phyloP scores from a whole-genome alignment of 2,888 invertebrate genomes.

The Watsonalla binaria region DNA sequence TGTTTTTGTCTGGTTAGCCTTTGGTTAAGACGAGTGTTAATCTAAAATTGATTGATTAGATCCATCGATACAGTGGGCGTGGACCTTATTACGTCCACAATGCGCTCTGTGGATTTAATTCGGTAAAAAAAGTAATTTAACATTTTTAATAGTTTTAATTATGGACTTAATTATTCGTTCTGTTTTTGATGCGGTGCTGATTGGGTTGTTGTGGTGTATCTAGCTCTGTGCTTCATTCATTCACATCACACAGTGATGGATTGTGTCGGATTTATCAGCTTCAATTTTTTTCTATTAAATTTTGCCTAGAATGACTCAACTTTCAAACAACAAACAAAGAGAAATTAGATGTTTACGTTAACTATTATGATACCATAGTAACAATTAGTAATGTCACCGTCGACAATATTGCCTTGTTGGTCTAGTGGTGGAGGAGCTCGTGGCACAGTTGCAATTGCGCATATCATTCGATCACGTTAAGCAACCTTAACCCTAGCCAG shows the following conservation, averaged over 20 bases:
- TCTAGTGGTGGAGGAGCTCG: too few relatives aligned
- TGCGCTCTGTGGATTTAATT: slow-evolving; percentile 45
- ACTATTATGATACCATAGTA: too few relatives aligned
- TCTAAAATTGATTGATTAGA: slow-evolving; percentile 74
- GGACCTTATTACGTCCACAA: slow-evolving; percentile 37
- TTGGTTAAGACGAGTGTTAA: slow-evolving; percentile 60
- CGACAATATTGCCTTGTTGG: too few relatives aligned
- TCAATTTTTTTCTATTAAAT: too few relatives aligned
- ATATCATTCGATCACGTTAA: too few relatives aligned
- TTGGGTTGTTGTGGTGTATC: slow-evolving; percentile 1
- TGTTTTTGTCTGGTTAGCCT: slow-evolving; percentile 63
- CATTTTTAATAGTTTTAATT: slow-evolving; percentile 14
- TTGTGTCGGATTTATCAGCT: too few relatives aligned
- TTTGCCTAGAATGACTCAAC: too few relatives aligned
- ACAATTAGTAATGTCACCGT: too few relatives aligned
- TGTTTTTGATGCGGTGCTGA: slow-evolving; percentile 3
- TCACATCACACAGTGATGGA: background rate
- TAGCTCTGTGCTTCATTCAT: background rate
- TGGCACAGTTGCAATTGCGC: too few relatives aligned
- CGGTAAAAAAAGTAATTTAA: slow-evolving; percentile 24
- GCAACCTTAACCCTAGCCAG: too few relatives aligned
- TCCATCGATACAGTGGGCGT: slow-evolving; percentile 53
- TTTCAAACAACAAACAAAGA: too few relatives aligned
- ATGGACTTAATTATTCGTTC: slow-evolving; percentile 18
- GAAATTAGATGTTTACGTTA: too few relatives aligned